phyloP scores from a whole-genome alignment of 2,888 invertebrate species.

The Ypsolopha scabrella region DNA sequence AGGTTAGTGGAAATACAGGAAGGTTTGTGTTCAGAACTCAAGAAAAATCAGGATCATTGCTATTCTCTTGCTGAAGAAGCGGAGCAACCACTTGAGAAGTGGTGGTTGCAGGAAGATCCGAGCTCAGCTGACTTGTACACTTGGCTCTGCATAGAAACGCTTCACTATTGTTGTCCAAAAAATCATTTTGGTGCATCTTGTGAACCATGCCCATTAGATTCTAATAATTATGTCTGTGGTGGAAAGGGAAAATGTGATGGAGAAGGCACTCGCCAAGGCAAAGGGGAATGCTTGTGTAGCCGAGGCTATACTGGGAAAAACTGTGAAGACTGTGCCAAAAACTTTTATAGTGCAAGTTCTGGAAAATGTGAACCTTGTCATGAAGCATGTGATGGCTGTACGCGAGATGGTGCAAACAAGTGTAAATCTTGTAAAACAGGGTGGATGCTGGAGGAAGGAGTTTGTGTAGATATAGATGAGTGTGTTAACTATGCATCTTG shows the following conservation, averaged over 20 bases:
- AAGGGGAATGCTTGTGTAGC: slow-evolving; percentile 89
- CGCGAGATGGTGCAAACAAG: slow-evolving; percentile 75
- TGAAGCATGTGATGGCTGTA: slow-evolving; percentile 82
- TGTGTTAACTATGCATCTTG: slow-evolving; percentile 71
- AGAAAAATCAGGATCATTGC: slow-evolving; percentile 82
- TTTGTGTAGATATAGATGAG: slow-evolving; percentile 88
- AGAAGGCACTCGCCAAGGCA: slow-evolving; percentile 92
- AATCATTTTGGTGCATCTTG: slow-evolving; percentile 87
- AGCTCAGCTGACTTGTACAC: slow-evolving; percentile 35
- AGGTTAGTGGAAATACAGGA: slow-evolving; percentile 94
- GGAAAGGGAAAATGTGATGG: slow-evolving; percentile 85
- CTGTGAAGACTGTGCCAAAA: slow-evolving; percentile 82
- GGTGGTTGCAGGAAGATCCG: slow-evolving; percentile 83
- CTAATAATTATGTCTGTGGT: slow-evolving; percentile 76
- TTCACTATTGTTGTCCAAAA: slow-evolving; percentile 86
- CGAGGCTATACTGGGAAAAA: slow-evolving; percentile 80
- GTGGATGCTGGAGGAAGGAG: slow-evolving; percentile 78
- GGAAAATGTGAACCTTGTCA: slow-evolving; percentile 85
- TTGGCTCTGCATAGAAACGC: slow-evolving; percentile 84
- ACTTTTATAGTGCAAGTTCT: slow-evolving; percentile 75
- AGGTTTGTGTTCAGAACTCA: slow-evolving; percentile 79
- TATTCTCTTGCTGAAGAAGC: slow-evolving; percentile 83
- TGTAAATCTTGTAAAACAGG: slow-evolving; percentile 72
- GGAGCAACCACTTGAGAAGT: slow-evolving; percentile 85
- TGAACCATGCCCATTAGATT: slow-evolving; percentile 73